These are phyloP conservation scores for Phacellophora camtschatica DNA, from an alignment of 30 jellyfish, hydroid and myxozoan species.

Conservation along the genomic window DNA sequence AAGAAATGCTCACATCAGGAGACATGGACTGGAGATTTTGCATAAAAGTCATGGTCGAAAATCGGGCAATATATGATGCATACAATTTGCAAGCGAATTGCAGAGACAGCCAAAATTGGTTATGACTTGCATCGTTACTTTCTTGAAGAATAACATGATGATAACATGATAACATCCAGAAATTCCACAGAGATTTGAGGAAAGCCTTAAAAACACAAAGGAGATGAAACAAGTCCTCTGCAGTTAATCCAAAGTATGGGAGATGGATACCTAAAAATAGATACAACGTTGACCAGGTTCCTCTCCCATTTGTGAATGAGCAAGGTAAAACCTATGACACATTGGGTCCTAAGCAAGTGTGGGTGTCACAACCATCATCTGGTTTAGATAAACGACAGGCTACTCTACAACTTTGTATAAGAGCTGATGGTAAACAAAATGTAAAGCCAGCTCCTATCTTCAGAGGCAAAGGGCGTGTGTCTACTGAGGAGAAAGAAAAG, in stretches of 20 bases:
- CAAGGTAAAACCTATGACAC: slow-evolving; percentile 3
- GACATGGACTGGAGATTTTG: slow-evolving; percentile 43
- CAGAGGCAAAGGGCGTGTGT: slow-evolving; percentile 20
- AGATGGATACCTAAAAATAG: slow-evolving; percentile 26
- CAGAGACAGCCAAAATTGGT: slow-evolving; percentile 23
- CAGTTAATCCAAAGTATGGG: too few species aligned
- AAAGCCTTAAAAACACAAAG: too few species aligned
- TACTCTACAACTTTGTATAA: slow-evolving; percentile 38
- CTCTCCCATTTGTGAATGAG: slow-evolving; percentile 15
- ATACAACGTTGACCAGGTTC: slow-evolving; percentile 19
- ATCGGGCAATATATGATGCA: slow-evolving; percentile 55
- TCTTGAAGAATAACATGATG: slow-evolving; percentile 12
- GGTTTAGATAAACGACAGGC: slow-evolving; percentile 54
- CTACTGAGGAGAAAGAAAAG: not conserved
- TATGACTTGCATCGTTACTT: slow-evolving; percentile 22
- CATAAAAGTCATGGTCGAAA: slow-evolving; percentile 36
- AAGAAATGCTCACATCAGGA: slow-evolving; percentile 50
- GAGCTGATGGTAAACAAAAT: slow-evolving; percentile 16
- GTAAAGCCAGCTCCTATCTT: slow-evolving; percentile 12
- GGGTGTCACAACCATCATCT: slow-evolving; percentile 43
- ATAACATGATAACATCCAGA: slow-evolving; percentile 1
- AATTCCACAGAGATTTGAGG: too few species aligned
- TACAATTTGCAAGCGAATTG: slow-evolving; percentile 45
- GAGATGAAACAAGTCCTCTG: too few species aligned
- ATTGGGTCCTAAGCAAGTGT: not conserved